Base-by-base conservation (phyloP, 1,140 invertebrate species). In the Scaptomyza graminum region DNA sequence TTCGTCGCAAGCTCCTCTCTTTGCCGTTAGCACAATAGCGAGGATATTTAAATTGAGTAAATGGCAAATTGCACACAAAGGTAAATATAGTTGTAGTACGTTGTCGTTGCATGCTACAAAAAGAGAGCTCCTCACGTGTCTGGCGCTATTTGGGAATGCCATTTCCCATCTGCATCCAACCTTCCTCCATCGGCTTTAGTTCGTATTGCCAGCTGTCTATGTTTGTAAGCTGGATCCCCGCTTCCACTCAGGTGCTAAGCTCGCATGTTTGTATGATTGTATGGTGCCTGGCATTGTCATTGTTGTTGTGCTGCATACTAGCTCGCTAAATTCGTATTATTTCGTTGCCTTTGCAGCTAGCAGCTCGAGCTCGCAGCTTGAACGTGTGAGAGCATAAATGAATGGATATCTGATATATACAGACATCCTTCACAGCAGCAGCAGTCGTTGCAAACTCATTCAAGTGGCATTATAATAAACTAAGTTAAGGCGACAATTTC, bases 391-490 rank as follows among this genome's bases (percentile, higher is more conserved):
- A 39, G 61, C 83, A 82, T 78, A 78, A 88, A 87, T 82, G 70
- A 68, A 76, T 69, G 74, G 67, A 78, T 63, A 73, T 64, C 50
- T 62, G 57, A 63, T 68, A 63, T 68, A 72, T 0, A 8, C 25
- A 49, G 9, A 7, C 25, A 31, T 50, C 3, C 8, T 3, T 28
- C 25, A n/a, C 25, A 31, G 63, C n/a, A 47, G 67, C 54, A 57
- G 25, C 28, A 31, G 57, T 47, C 80, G 72, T 65, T 57, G 72
- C 76, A 79, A 85, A 81, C 82, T 68, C 77, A 85, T 87, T 78
- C 82, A 87, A 87, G 82, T 87, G 82, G 82, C 83, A 88, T 87
- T 87, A 87, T 87, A 74, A 77, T 77, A 87, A 82, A 87, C 82
- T 82, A 87, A 85, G 82, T 85, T 85, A 85, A 87, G 79, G 70